Evolutionary conservation across 2,797 vertebrate species (phyloP), one percentile per base, ranked within the genome.

Genomic region (Microctenopoma stevenorrisi): DNA sequence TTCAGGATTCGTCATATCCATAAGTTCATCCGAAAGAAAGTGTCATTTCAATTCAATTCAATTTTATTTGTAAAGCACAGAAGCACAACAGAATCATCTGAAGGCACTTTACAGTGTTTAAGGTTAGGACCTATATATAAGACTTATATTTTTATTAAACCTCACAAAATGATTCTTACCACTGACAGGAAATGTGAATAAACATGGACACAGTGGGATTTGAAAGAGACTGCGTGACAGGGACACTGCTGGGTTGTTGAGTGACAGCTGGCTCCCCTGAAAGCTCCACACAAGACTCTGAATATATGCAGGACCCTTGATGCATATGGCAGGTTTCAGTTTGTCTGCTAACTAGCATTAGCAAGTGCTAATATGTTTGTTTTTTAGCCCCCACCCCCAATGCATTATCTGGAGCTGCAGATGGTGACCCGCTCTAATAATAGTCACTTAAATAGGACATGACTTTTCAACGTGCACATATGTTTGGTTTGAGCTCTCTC

Each of bases 401-500:
- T 50, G 64, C 57, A 76, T 68, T 79, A 81, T 86, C 71, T 65
- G 54, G 72, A 75, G 75, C 62, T 85, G 56, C 88, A 88, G 85
- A 87, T 87, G 86, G 85, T 85, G 83, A 84, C 83, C 84, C 5
- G 46, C 69, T 80, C 80, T 88, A 85, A 87, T 89, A 88, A 89
- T 81, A 86, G 82, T 83, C 71, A 70, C 73, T 84, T 87, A 89
- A 85, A 86, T 81, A 74, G 86, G 80, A 88, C 83, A 88, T 84
- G 84, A 89, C 83, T 88, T 87, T 82, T 53, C 43, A 33, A 80
- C 38, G 25, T n/a, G 5, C 72, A 83, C 85, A 87, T 86, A 89
- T 85, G 79, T 83, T 82, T 72, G 57, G 18, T 42, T 76, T 43
- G 50, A 73, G 51, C 78, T 78, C 46, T 26, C 22, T 54, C 76